Evolutionary conservation across 1,140 invertebrate genomes (phyloP), one percentile per base, ranked within the genome.

Genomic region (Orchestia grillus): DNA sequence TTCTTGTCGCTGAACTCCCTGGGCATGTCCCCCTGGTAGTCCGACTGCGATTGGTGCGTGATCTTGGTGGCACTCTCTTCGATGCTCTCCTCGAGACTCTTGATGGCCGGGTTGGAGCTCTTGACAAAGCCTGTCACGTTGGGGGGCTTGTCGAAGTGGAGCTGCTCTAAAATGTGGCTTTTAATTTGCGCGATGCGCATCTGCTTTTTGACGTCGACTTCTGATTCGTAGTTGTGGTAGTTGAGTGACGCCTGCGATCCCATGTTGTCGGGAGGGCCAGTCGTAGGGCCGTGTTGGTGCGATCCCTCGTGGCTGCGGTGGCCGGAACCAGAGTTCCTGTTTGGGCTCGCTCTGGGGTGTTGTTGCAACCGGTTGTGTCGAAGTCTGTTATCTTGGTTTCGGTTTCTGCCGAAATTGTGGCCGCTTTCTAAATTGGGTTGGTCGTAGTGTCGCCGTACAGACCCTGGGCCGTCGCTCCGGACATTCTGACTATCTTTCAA

Each of bases 1-100:
- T 94, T 94, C 44, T 94, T 94, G 41, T 94, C 44, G 92, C 92
- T 94, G 43, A 94, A 94, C 44, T 94, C 92, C 44, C 92, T 94
- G 36, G 92, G 92, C 92, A 94, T 47, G 44, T 94, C 92, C 0
- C 44, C 0, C 44, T 94, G 92, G 44, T 47, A 94, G 44, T 40
- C 36, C 44, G 92, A 43, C 19, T 92, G 19, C 44, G 92, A 8
- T 53, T 53, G 6, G 43, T 45, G 92, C 6, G 92, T 4, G 0
- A 40, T 4, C 28, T 94, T 44, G 43, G 15, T 45, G 92, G 41
- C 44, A 19, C 92, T 44, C 43, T 94, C 92, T 0, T 15, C 11
- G 8, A 94, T 47, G 44, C 40, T 40, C 0, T 94, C 44, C 40
- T 47, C 40, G 6, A 94, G 44, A 11, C 44, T 44, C 44, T 94